Percentiles rank a stretch among this genome's conserved stretches.
phyloP scores from a whole-genome alignment of 1,140 invertebrate genomes.

The Mactra quadrangularis region DNA sequence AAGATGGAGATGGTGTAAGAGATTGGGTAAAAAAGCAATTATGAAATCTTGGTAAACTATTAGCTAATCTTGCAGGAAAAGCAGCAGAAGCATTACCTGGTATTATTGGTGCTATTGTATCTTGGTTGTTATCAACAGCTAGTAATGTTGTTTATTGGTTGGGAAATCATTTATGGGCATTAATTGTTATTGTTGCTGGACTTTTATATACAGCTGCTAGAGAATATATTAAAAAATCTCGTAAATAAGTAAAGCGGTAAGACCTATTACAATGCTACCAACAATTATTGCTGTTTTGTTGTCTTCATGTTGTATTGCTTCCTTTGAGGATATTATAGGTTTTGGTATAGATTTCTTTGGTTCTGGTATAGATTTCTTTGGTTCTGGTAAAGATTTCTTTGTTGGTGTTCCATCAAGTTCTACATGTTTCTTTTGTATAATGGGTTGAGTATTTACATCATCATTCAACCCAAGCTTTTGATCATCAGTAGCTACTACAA shows the following conservation, averaged over 20 bases:
- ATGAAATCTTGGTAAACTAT: too few relatives aligned
- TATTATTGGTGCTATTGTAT: constrained; percentile 30
- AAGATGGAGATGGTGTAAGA: neutral
- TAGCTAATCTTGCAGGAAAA: neutral
- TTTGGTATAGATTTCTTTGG: neutral
- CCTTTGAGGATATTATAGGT: neutral
- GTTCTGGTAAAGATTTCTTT: too few relatives aligned
- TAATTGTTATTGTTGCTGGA: constrained; percentile 3
- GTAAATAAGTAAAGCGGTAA: neutral
- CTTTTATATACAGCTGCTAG: constrained; percentile 7
- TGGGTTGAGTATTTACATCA: too few relatives aligned
- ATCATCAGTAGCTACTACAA: neutral
- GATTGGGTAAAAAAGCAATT: constrained; percentile 1
- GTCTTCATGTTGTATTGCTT: neutral
- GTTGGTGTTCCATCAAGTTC: too few relatives aligned
- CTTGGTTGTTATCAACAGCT: constrained; percentile 15
- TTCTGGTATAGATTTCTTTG: neutral
- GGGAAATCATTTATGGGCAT: neutral
- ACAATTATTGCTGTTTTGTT: neutral
- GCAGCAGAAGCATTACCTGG: constrained; percentile 2
- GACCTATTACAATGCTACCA: neutral
- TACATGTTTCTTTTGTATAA: too few relatives aligned
- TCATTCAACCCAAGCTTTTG: too few relatives aligned
- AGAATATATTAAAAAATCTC: neutral
- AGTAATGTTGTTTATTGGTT: constrained; percentile 22